These are phyloP conservation scores for Urocitellus parryii DNA, from an alignment of 2,113 vertebrate species.

Conservation along the genomic window DNA sequence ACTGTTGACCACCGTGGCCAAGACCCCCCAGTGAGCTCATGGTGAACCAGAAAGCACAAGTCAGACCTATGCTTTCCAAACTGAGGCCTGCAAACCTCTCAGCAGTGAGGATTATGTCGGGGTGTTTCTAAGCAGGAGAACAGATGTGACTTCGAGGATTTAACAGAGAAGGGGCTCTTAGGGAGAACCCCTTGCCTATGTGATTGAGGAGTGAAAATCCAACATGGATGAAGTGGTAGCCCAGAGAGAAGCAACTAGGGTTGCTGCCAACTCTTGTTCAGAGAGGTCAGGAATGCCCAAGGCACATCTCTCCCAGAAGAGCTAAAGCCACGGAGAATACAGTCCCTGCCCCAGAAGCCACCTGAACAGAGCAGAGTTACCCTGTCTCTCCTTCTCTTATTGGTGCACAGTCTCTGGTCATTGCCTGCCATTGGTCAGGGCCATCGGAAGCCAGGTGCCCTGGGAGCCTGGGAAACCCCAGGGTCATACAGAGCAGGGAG, in stretches of 20 bases:
- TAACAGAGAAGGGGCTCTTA: not conserved
- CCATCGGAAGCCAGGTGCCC: not conserved
- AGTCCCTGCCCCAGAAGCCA: not conserved
- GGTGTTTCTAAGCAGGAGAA: not conserved
- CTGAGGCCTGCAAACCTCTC: not conserved
- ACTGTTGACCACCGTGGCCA: not conserved
- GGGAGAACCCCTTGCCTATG: not conserved
- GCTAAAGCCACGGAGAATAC: not conserved
- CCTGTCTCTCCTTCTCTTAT: not conserved
- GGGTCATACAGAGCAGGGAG: not conserved
- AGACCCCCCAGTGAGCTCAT: not conserved
- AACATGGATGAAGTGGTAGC: not conserved
- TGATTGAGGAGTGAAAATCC: not conserved
- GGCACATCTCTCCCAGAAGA: not conserved
- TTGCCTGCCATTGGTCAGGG: not conserved
- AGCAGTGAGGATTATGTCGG: not conserved
- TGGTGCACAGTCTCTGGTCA: not conserved
- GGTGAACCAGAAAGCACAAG: not conserved
- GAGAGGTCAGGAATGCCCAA: not conserved
- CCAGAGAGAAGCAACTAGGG: not conserved
- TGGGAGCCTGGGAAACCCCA: not conserved
- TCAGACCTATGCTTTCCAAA: not conserved
- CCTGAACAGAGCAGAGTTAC: rapidly evolving
- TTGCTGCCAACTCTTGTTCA: not conserved
- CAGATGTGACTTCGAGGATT: not conserved